phyloP scores from a whole-genome alignment of 2,888 invertebrate species.

The Laothoe populi region DNA sequence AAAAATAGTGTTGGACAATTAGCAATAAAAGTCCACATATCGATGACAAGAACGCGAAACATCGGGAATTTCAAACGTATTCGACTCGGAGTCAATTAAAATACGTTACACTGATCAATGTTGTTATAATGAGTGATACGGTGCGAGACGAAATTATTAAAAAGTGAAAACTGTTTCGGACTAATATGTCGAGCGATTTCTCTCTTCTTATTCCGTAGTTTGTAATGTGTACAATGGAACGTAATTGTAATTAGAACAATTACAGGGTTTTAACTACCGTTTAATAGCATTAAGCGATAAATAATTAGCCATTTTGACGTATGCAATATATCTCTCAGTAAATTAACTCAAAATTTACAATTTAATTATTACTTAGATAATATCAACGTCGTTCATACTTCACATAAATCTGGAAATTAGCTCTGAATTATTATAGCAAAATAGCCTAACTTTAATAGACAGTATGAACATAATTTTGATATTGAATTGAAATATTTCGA shows the following conservation, averaged over 20 bases:
- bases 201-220: slow-evolving; percentile 13
- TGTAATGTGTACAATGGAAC: slow-evolving; percentile 11
- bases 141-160: slow-evolving; percentile 43
- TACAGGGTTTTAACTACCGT: background rate
- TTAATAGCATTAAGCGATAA: background rate
- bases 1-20: slow-evolving; percentile 7
- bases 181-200: slow-evolving; percentile 15
- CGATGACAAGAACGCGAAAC: slow-evolving; percentile 20
- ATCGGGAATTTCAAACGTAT: slow-evolving; percentile 31
- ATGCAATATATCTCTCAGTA: background rate
- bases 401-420: background rate
- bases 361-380: background rate
- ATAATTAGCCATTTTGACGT: background rate
- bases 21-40: slow-evolving; percentile 23
- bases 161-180: slow-evolving; percentile 48
- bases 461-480: too few species aligned
- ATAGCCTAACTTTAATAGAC: background rate
- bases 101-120: slow-evolving; percentile 45
- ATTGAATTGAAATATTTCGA: too few species aligned
- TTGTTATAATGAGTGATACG: slow-evolving; percentile 44
- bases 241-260: slow-evolving; percentile 4
- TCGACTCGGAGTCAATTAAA: slow-evolving; percentile 49
- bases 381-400: background rate
- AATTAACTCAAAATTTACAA: background rate
- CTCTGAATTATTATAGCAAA: background rate